Evolutionary conservation across 2,888 invertebrate genomes (phyloP), one percentile per base, ranked within the genome.

Genomic region (Drosophila putrida): DNA sequence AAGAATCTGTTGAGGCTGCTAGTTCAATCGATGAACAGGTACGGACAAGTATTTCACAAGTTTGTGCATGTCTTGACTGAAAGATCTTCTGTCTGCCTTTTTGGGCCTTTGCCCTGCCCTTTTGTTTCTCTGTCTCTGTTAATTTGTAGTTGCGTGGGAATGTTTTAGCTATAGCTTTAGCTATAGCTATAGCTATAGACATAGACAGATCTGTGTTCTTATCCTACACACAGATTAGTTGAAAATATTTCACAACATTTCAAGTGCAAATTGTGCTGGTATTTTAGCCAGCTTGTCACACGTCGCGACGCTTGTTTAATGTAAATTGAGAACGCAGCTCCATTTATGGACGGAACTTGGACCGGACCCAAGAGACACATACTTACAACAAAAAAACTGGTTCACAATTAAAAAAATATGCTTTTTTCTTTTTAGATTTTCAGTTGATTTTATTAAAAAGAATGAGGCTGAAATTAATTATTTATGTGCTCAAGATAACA

Each of bases 401-500:
- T 84, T 84, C 85, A 77, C 77, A 85, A 88, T 84, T 84, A 82
- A 47, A 62, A 87, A 82, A 74, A 75, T 20, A 57, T 82, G 79
- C 47, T 82, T 70, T 73, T 66, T 64, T 69, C 67, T 73, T 80
- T 66, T 55, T 11, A 20, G 39, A 71, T 59, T 55, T 57, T 70
- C 44, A 49, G 51, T 47, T 36, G 49, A 27, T 57, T 60, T 49
- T 75, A 78, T 75, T 54, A 58, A 66, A 61, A 65, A 60, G 65
- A 80, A 75, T 83, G 73, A 71, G 72, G 64, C 68, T 88, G 63
- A 80, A 83, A 88, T 85, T 82, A 84, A 84, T 84, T 88, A 84
- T 82, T 85, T 84, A 84, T 88, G 83, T 77, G 65, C 73, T 36
- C 60, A 70, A 80, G 78, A 83, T 83, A 69, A 64, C 43, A 65